Evolutionary conservation across 2,888 invertebrate genomes (phyloP).

Genomic region (Drosophila neutralis): DNA sequence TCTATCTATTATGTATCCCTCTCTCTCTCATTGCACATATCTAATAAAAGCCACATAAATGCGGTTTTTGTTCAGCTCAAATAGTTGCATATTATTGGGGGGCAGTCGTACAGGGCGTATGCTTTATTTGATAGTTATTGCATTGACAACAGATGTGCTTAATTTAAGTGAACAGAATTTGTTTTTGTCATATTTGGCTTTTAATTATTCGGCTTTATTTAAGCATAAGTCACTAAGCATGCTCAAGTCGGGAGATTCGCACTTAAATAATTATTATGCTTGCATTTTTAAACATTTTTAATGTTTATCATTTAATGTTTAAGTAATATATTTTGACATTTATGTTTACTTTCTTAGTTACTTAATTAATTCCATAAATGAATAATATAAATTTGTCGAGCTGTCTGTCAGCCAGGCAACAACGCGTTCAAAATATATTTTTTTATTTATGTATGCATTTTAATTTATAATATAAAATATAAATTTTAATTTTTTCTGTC

Average conservation of each 20-base stretch:
- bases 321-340: not conserved
- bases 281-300: not conserved
- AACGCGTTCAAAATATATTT: not conserved
- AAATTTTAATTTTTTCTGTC: not conserved
- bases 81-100: constrained; percentile 14
- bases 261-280: not conserved
- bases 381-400: not conserved
- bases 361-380: not conserved
- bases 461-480: not conserved
- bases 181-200: constrained; percentile 1
- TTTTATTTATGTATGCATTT: not conserved
- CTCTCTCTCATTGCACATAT: not conserved
- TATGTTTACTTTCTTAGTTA: not conserved
- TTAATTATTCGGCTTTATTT: constrained; percentile 4
- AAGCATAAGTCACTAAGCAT: not conserved
- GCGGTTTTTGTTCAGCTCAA: constrained; percentile 20
- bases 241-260: not conserved
- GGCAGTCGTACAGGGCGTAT: constrained; percentile 1
- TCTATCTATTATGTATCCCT: not conserved
- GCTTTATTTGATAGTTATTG: constrained; percentile 7
- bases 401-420: not conserved
- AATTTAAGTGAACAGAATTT: constrained; percentile 7
- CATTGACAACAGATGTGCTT: not conserved
- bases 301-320: not conserved
- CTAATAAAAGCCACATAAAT: constrained; percentile 53